These are phyloP conservation scores for Horisme vitalbata DNA, from an alignment of 2,888 invertebrate species.

Conservation along the genomic window DNA sequence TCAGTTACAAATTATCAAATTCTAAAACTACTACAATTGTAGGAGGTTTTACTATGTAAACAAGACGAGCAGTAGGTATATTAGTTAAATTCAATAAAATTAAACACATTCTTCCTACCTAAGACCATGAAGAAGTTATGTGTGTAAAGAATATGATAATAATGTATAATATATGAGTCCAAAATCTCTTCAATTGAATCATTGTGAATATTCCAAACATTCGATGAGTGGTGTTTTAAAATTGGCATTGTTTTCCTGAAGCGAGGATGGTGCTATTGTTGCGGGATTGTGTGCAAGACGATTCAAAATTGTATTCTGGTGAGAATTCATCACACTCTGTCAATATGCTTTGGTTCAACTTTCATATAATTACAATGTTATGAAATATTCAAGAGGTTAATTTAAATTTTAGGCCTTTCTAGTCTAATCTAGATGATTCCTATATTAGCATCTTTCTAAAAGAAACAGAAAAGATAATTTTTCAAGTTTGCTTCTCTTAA, in stretches of 20 bases:
- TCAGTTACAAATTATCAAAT: constrained; percentile 17
- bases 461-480: no score
- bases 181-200: neutral
- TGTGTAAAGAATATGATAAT: neutral
- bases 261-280: constrained; percentile 75
- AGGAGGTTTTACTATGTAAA: neutral
- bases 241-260: constrained; percentile 81
- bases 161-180: neutral
- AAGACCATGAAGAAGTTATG: neutral
- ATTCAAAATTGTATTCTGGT: constrained; percentile 67
- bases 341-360: constrained; percentile 18
- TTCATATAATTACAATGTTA: no score
- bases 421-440: no score
- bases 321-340: constrained; percentile 63
- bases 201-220: constrained; percentile 9
- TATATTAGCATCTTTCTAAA: no score
- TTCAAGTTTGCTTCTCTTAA: no score
- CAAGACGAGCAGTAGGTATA: neutral
- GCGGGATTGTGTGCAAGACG: constrained; percentile 75
- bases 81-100: neutral
- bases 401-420: no score
- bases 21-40: neutral
- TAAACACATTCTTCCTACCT: constrained; percentile 1
- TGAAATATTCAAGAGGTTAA: no score
- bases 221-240: constrained; percentile 50